A percentile compares a stretch with the other conserved stretches of the same genome.
phyloP scores from a whole-genome alignment of 2,888 invertebrate species.

The Heliconius sara region DNA sequence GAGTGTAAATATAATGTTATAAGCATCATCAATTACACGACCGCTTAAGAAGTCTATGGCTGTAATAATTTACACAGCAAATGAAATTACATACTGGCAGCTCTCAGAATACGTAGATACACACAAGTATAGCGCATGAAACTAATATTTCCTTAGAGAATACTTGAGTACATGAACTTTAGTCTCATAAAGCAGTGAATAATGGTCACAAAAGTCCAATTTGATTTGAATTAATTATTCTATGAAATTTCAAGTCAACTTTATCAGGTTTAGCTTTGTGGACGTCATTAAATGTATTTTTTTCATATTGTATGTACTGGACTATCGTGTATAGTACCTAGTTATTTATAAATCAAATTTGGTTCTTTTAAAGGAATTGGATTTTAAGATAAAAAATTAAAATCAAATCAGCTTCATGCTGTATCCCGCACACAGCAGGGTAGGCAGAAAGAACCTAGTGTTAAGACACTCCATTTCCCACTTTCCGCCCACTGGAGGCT shows the following conservation, averaged over 20 bases:
- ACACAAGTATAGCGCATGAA: background rate
- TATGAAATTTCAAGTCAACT: background rate
- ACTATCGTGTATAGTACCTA: no score
- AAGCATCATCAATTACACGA: background rate
- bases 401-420: no score
- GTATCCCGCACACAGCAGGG: no score
- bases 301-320: no score
- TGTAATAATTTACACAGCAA: background rate
- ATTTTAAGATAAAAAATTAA: no score
- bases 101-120: background rate
- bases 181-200: background rate
- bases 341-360: no score
- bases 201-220: background rate
- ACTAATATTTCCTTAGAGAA: constrained; percentile 4
- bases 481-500: no score
- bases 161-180: background rate
- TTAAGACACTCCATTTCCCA: no score
- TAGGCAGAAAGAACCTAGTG: no score
- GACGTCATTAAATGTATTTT: no score
- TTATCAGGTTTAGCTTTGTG: background rate
- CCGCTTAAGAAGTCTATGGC: background rate
- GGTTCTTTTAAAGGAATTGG: no score
- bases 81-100: background rate
- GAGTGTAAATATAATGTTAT: background rate
- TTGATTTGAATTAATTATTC: background rate